Conservation (phyloP, 2,888 invertebrate species). For the Tenthredo livida region DNA sequence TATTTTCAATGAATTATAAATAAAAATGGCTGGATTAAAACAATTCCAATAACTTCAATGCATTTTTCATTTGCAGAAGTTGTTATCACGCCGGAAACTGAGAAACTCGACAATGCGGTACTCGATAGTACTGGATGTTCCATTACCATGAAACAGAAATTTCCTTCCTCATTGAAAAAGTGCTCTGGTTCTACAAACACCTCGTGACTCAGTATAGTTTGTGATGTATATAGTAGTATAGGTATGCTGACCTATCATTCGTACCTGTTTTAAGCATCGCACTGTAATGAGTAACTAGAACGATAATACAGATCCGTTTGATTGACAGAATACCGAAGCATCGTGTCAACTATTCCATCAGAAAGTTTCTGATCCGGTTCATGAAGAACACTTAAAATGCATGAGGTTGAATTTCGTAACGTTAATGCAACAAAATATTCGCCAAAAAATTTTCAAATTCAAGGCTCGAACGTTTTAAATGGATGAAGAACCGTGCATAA, state of each 20-base stretch:
- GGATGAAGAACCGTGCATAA: too few species aligned
- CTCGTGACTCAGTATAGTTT: slow-evolving; percentile 9
- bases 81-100: slow-evolving; percentile 82
- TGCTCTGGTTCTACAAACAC: slow-evolving; percentile 40
- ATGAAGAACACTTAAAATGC: background rate
- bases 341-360: background rate
- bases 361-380: background rate
- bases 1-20: background rate
- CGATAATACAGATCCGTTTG: background rate
- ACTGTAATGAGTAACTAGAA: background rate
- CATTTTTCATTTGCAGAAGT: slow-evolving; percentile 80
- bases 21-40: background rate
- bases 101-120: slow-evolving; percentile 83
- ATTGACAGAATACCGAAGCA: background rate
- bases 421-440: too few species aligned
- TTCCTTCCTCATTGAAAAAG: background rate
- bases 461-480: too few species aligned
- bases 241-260: background rate
- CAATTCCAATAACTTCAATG: background rate
- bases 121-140: slow-evolving; percentile 78
- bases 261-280: background rate
- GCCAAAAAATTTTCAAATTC: too few species aligned
- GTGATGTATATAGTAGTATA: background rate
- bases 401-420: too few species aligned
- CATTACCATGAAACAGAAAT: background rate